phyloP scores from a whole-genome alignment of 2,113 vertebrate species.

The Toxotes jaculatrix region DNA sequence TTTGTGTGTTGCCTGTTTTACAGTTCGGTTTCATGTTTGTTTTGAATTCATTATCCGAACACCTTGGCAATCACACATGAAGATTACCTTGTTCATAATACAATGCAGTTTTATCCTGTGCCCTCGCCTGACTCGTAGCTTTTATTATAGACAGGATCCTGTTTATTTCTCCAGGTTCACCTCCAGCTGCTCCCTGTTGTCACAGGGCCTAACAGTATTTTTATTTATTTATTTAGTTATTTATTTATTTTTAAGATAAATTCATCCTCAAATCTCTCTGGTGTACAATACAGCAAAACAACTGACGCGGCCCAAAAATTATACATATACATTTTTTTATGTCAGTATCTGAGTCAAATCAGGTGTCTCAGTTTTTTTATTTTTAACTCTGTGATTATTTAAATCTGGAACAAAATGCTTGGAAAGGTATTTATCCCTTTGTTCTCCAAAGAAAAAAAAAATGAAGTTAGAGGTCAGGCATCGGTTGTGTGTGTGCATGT shows the following conservation, averaged over 20 bases:
- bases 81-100: not conserved
- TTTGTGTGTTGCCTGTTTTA: constrained; percentile 34
- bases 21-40: constrained; percentile 61
- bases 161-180: not conserved
- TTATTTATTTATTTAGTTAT: not conserved
- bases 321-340: not conserved
- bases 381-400: not conserved
- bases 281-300: not conserved
- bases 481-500: not conserved
- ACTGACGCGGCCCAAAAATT: not conserved
- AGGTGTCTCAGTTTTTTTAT: not conserved
- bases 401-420: not conserved
- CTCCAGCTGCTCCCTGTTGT: not conserved
- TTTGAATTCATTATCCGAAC: constrained; percentile 27
- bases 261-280: not conserved
- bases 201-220: not conserved
- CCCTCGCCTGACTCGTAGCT: not conserved
- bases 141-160: not conserved
- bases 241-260: not conserved
- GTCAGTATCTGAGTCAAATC: not conserved
- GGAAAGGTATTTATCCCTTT: not conserved
- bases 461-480: not conserved
- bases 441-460: not conserved
- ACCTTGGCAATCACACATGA: constrained; percentile 7
- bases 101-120: not conserved